Evolutionary conservation across 1,140 invertebrate genomes (phyloP).

Genomic region (Drosophila serrata): DNA sequence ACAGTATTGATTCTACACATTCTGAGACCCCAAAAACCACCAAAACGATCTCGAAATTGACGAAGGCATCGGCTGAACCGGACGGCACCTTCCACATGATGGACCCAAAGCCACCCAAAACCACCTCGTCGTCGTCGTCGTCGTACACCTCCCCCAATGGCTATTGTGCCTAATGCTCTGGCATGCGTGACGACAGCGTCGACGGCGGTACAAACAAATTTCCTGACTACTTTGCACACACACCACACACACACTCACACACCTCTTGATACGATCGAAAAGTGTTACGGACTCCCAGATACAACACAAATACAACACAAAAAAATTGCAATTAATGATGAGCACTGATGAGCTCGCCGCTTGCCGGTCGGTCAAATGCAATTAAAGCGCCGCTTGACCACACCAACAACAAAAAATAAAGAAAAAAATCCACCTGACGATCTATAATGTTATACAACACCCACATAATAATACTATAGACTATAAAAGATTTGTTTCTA

Average conservation of each 20-base stretch:
- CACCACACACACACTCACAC: slow-evolving; percentile 35
- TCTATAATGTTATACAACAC: slow-evolving; percentile 21
- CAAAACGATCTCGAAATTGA: slow-evolving; percentile 19
- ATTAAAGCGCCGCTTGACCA: slow-evolving; percentile 64
- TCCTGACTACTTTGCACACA: slow-evolving; percentile 68
- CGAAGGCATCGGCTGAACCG: slow-evolving; percentile 21
- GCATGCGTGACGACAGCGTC: slow-evolving; percentile 83
- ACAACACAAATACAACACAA: slow-evolving; percentile 18
- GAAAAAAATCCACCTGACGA: slow-evolving; percentile 21
- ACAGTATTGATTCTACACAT: neutral
- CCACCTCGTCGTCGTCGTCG: slow-evolving; percentile 1
- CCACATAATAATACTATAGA: neutral
- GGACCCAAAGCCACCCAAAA: slow-evolving; percentile 7
- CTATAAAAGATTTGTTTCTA: neutral
- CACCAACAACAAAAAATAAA: slow-evolving; percentile 27
- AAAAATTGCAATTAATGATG: slow-evolving; percentile 65
- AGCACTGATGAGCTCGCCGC: slow-evolving; percentile 41
- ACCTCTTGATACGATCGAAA: slow-evolving; percentile 62
- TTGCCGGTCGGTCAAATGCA: slow-evolving; percentile 66
- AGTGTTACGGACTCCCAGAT: slow-evolving; percentile 51
- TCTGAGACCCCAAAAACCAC: neutral
- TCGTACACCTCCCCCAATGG: slow-evolving; percentile 5
- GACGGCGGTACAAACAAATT: slow-evolving; percentile 77
- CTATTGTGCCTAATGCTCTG: slow-evolving; percentile 80
- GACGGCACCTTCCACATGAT: slow-evolving; percentile 22